A percentile compares a stretch with the other conserved stretches of the same genome.
phyloP scores from a whole-genome alignment of 2,113 vertebrate genomes.

The Lagenorhynchus albirostris region DNA sequence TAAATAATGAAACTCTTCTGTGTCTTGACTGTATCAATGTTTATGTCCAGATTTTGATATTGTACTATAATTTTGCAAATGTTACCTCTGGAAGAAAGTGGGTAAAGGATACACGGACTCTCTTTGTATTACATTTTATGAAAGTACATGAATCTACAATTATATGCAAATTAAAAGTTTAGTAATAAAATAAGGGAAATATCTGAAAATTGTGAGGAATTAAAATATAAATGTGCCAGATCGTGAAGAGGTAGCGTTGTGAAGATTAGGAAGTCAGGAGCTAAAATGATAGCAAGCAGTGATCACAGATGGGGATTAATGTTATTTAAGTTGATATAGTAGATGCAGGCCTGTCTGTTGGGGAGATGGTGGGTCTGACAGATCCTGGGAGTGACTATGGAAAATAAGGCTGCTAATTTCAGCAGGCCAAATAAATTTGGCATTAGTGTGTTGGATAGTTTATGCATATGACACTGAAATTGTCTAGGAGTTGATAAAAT shows the following conservation, averaged over 20 bases:
- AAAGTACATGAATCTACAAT: background rate
- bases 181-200: background rate
- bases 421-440: background rate
- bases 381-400: background rate
- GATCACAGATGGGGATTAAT: background rate
- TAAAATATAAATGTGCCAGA: background rate
- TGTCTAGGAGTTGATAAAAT: background rate
- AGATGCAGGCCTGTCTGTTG: background rate
- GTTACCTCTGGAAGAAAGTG: background rate
- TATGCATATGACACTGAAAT: background rate
- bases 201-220: background rate
- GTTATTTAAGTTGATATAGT: background rate
- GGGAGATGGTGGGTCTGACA: background rate
- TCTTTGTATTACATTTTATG: background rate
- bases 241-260: background rate
- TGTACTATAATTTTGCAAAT: background rate
- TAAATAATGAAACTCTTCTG: background rate
- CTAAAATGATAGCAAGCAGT: background rate
- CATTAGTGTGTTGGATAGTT: background rate
- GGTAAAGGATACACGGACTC: background rate
- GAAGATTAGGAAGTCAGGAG: background rate
- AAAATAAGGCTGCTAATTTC: background rate
- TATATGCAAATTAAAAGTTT: background rate
- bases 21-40: background rate
- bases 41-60: background rate